Base-by-base conservation (phyloP, 2,888 invertebrate genomes). In the Plebejus anna region DNA sequence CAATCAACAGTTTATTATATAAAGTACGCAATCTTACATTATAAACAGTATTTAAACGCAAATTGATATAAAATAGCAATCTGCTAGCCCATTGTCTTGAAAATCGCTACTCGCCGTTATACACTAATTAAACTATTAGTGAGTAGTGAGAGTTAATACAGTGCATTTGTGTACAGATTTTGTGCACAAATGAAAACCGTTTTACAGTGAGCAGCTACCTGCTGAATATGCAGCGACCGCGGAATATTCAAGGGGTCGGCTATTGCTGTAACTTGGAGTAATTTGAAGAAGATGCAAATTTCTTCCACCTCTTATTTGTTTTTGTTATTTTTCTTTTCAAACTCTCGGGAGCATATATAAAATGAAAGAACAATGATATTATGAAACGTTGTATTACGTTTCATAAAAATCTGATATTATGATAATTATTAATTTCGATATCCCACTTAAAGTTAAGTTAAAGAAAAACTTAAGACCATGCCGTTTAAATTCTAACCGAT, bases 181-280 rank as follows among this genome's bases (percentile, higher is more conserved):
- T 28, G 55, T 73, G 55, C 73, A 73, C 73, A 32, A 73, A 71
- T 57, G 71, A 71, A 70, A 71, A 71, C 76, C 70, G 57, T 76
- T 57, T 71, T 71, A 57, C 71, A 71, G 55, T 57, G 38, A 76
- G 38, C 70, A 71, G 71, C 71, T 71, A 70, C 55, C 76, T 76
- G 22, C 76, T 71, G 71, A 76, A 76, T 76, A 76, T 76, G 70
- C 71, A 76, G 51, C 55, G 76, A 22, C 57, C 28, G 3, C 76
- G 38, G 76, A 76, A 76, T 76, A 76, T 76, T 76, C 76, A 76
- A 76, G 76, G 57, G 76, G 76, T 38, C 36, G 71, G 71, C 71
- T 57, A 76, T 57, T 59, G 76, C 76, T 76, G 70, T 71, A 76
- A 76, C 76, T 70, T 70, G 71, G 76, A 71, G 76, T 76, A 76